Base-by-base conservation (phyloP, 2,797 vertebrate species). In the Brachyalestes nurse region DNA sequence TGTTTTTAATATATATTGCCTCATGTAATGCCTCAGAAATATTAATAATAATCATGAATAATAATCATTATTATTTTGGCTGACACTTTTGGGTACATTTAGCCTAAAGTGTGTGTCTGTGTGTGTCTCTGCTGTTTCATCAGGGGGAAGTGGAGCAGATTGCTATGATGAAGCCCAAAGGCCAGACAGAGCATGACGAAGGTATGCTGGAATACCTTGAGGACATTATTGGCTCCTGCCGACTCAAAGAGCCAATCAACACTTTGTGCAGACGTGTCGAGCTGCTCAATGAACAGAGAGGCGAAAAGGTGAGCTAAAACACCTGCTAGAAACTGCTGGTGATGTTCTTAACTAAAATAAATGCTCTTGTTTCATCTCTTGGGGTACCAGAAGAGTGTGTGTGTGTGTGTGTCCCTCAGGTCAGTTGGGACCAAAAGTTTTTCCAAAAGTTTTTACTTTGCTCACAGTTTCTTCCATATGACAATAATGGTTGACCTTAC, bases 81-180 rank as follows among this genome's bases (percentile, higher is more conserved):
- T 45, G 8, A 64, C 14, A 62, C 13, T 28, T n/a, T 21, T 53
- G 51, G 51, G 58, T 23, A 28, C 6, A 12, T 66, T 66, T 42
- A 61, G 14, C 53, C 57, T 67, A 14, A 66, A 60, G 21, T 74
- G 42, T 80, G 82, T 76, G 45, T 66, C 47, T 61, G 66, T 79
- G 62, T 82, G 42, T 65, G 55, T 80, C 45, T 87, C 62, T 81
- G 38, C n/a, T 7, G 85, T 77, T 64, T 60, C 71, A 61, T 61
- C 91, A 99, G 98, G 98, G 98, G 16, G 98, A 99, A 94, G 98
- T 99, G 87, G 98, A 99, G 88, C 98, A 99, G 84, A 99, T 99
- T 12, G 94, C 98, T 61, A 96, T 99, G 98, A 99, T 99, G 98
- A 99, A 99, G 87, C 95, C 98, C 9, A 98, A 97, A 93, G 98